phyloP scores from a whole-genome alignment of 1,140 invertebrate species.

The Drosophila paulistorum region DNA sequence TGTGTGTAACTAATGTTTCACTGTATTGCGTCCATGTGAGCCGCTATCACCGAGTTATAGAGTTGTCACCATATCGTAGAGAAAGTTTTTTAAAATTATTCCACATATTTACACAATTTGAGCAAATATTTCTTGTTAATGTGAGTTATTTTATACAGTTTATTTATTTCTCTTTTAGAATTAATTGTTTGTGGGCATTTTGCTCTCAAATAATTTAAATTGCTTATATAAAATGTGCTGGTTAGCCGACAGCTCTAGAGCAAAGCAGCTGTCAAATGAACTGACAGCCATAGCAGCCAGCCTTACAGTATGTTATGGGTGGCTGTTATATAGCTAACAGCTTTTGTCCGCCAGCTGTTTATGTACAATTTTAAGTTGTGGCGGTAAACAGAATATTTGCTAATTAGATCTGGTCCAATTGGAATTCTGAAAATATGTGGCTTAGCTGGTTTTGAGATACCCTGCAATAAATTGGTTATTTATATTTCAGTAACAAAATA shows the following conservation, averaged over 20 bases:
- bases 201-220: neutral
- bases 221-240: neutral
- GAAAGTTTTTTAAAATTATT: neutral
- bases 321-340: conserved; percentile 17
- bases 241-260: conserved; percentile 39
- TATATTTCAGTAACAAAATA: too few species aligned
- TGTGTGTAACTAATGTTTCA: conserved; percentile 41
- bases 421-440: too few species aligned
- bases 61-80: conserved; percentile 35
- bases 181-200: neutral
- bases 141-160: neutral
- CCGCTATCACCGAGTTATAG: conserved; percentile 47
- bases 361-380: neutral
- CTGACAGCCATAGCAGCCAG: conserved; percentile 40
- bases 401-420: too few species aligned
- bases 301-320: conserved; percentile 21
- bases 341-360: conserved; percentile 15
- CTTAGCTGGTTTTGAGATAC: too few species aligned
- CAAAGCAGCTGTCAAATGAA: conserved; percentile 43
- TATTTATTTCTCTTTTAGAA: accelerated
- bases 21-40: conserved; percentile 60
- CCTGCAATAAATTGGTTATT: too few species aligned
- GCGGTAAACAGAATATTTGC: neutral
- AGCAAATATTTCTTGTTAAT: neutral
- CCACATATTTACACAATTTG: neutral